Conservation (phyloP, 2,888 invertebrate genomes). For the Nephrotoma appendiculata region DNA sequence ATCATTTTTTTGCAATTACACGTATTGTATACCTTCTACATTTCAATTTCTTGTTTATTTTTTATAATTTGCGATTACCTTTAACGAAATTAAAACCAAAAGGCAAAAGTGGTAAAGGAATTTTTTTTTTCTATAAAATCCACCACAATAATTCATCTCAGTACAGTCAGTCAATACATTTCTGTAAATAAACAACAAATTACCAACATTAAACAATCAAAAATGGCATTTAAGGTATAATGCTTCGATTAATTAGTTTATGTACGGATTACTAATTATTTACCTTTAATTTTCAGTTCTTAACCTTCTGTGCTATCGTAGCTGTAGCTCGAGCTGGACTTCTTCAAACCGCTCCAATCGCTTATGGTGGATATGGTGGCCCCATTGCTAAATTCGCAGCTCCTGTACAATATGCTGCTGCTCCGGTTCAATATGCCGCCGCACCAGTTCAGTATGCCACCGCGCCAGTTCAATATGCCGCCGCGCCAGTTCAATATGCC, state of each 20-base stretch:
- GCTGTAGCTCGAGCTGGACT: slow-evolving; percentile 17
- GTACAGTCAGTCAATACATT: slow-evolving; percentile 12
- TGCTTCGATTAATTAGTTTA: background rate
- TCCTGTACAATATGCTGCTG: slow-evolving; percentile 9
- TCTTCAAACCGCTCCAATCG: slow-evolving; percentile 13
- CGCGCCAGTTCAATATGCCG: slow-evolving; percentile 11
- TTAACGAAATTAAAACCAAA: background rate
- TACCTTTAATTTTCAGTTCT: slow-evolving; percentile 16
- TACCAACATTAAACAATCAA: slow-evolving; percentile 6
- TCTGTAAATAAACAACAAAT: slow-evolving; percentile 8
- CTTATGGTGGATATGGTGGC: slow-evolving; percentile 11
- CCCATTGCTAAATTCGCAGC: slow-evolving; percentile 12
- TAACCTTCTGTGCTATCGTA: slow-evolving; percentile 18
- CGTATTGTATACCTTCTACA: background rate
- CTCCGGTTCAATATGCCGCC: slow-evolving; percentile 5
- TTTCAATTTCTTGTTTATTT: background rate
- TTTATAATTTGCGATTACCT: background rate
- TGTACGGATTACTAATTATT: background rate
- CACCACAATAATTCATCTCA: background rate
- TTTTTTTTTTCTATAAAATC: slow-evolving; percentile 7
- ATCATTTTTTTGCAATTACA: background rate
- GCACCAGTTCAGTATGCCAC: slow-evolving; percentile 15
- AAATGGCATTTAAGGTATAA: slow-evolving; percentile 18
- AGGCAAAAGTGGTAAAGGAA: background rate
- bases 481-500: slow-evolving; percentile 12